These are phyloP conservation scores for Lagothrix lagotricha DNA, from an alignment of 2,797 vertebrate genomes.

Conservation along the genomic window DNA sequence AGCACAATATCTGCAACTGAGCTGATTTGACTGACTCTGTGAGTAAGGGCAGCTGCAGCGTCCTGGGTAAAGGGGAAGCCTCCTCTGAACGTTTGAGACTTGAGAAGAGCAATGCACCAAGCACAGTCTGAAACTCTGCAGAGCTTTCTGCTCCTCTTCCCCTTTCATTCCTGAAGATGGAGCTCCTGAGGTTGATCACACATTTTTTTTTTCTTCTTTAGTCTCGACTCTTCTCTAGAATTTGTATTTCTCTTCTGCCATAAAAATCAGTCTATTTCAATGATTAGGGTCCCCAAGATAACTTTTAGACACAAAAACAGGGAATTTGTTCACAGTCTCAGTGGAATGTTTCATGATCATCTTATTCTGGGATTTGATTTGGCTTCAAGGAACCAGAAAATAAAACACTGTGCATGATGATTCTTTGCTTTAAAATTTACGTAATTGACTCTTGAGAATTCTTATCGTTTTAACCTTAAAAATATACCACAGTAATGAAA, in stretches of 20 bases:
- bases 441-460: conserved; percentile 3
- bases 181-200: not conserved
- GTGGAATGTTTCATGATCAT: not conserved
- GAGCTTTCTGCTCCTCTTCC: not conserved
- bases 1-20: not conserved
- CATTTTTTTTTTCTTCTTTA: not conserved
- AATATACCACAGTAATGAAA: not conserved
- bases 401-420: not conserved
- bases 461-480: not conserved
- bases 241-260: not conserved
- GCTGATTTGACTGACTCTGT: not conserved
- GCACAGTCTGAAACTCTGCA: not conserved
- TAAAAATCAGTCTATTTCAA: not conserved
- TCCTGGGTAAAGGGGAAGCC: not conserved
- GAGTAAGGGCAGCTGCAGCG: not conserved
- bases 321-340: not conserved
- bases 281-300: not conserved
- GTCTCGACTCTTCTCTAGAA: not conserved
- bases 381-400: not conserved
- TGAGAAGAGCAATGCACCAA: too few relatives aligned
- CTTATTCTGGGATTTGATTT: not conserved
- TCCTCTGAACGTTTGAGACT: not conserved
- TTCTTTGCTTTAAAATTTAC: not conserved
- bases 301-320: not conserved
- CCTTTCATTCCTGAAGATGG: not conserved